phyloP scores from a whole-genome alignment of 1,140 invertebrate genomes.

The Ectropis grisescens region DNA sequence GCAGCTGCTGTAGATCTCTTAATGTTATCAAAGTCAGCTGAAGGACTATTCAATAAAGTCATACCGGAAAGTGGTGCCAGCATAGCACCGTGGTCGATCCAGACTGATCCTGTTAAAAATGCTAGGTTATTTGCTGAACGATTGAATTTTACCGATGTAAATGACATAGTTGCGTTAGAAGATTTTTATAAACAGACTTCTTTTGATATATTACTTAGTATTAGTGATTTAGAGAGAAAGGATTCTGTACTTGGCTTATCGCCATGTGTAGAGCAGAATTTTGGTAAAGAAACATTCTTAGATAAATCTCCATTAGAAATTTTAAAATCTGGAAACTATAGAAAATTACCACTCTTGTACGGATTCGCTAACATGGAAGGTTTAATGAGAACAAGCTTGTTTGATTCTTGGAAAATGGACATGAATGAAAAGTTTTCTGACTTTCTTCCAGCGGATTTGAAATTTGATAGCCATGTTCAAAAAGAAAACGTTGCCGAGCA shows the following conservation, averaged over 20 bases:
- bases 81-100: conserved; percentile 16
- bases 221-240: conserved; percentile 1
- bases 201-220: conserved; percentile 9
- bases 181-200: conserved; percentile 18
- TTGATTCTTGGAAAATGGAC: conserved; percentile 19
- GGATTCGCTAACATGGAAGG: conserved; percentile 36
- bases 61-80: conserved; percentile 33
- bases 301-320: conserved; percentile 22
- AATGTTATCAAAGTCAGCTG: conserved; percentile 24
- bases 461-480: neutral
- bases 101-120: conserved; percentile 19
- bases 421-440: neutral
- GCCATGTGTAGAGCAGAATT: conserved; percentile 28
- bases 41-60: conserved; percentile 30
- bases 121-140: conserved; percentile 18
- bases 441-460: neutral
- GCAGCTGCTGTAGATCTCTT: conserved; percentile 31
- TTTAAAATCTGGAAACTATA: conserved; percentile 20
- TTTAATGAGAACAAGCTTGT: conserved; percentile 11
- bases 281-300: conserved; percentile 19
- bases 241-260: conserved; percentile 18
- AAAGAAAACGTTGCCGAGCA: neutral
- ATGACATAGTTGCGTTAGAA: conserved; percentile 23
- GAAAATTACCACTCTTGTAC: conserved; percentile 24
- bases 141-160: conserved; percentile 12